A percentile compares a stretch with the other conserved stretches of the same genome.
Evolutionary conservation across 2,888 invertebrate species (phyloP).

Genomic region (Drosophila cognata): DNA sequence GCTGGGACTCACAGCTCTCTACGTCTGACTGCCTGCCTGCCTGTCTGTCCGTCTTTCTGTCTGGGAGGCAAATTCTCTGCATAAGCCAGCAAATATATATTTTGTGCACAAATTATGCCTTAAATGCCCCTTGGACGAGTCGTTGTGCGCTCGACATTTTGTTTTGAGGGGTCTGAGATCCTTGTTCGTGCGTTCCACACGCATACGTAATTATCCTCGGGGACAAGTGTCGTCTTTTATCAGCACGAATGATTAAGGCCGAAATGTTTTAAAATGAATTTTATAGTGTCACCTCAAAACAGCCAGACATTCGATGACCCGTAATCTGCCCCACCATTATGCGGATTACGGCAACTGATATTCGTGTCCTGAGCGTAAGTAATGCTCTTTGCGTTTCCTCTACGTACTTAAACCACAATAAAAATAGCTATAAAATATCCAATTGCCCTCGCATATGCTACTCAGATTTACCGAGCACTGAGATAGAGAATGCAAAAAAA

Average conservation of each 20-base stretch:
- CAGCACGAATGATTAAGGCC: conserved; percentile 72
- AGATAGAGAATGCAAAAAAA: not conserved
- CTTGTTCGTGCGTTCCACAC: conserved; percentile 47
- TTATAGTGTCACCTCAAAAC: conserved; percentile 63
- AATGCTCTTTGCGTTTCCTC: conserved; percentile 15
- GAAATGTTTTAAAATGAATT: conserved; percentile 76
- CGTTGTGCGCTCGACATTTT: conserved; percentile 5
- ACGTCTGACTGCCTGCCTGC: conserved; percentile 6
- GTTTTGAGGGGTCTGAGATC: not conserved
- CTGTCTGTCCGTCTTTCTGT: conserved; percentile 13
- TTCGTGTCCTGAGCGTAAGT: conserved; percentile 20
- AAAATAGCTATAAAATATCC: conserved; percentile 46
- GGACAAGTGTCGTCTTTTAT: conserved; percentile 76
- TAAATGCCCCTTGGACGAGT: conserved; percentile 53
- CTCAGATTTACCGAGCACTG: conserved; percentile 25
- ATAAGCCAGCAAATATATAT: conserved; percentile 67
- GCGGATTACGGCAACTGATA: conserved; percentile 43
- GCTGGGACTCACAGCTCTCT: conserved; percentile 8
- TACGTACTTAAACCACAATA: conserved; percentile 30
- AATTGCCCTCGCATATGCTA: conserved; percentile 47
- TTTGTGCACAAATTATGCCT: conserved; percentile 74
- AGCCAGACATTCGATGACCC: conserved; percentile 32
- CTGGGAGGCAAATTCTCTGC: conserved; percentile 53
- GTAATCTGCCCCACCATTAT: conserved; percentile 50
- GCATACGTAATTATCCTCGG: conserved; percentile 72